phyloP scores from a whole-genome alignment of 1,140 invertebrate species.

The Diabrotica virgifera region DNA sequence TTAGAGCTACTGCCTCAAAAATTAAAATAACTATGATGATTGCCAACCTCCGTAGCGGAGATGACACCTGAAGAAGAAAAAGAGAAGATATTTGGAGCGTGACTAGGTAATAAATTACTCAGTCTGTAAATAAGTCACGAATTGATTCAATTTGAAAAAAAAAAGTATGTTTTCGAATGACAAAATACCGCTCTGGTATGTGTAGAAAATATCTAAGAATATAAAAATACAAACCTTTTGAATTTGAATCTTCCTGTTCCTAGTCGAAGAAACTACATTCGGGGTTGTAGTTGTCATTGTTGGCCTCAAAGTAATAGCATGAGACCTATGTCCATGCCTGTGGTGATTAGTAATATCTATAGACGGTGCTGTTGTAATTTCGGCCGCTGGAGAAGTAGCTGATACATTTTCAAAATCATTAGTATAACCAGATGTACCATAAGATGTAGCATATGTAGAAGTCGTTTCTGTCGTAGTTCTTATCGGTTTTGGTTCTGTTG shows the following conservation, averaged over 20 bases:
- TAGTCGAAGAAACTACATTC: neutral
- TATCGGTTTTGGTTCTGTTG: neutral
- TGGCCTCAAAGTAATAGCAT: neutral
- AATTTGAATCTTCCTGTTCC: conserved; percentile 3
- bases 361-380: conserved; percentile 4
- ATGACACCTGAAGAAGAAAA: too few species aligned
- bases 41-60: too few species aligned
- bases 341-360: conserved; percentile 25
- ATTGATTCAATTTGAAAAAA: too few species aligned
- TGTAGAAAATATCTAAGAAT: too few species aligned
- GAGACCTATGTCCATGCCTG: conserved; percentile 34
- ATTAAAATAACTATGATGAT: too few species aligned
- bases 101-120: too few species aligned
- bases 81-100: too few species aligned
- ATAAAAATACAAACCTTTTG: neutral
- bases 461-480: neutral
- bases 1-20: too few species aligned
- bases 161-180: too few species aligned
- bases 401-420: neutral
- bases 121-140: too few species aligned
- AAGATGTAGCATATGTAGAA: neutral
- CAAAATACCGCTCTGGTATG: too few species aligned
- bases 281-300: neutral
- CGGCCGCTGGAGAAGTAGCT: neutral
- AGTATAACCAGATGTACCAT: neutral